Evolutionary conservation across 2,797 vertebrate genomes (phyloP).

Genomic region (Squalus acanthias): DNA sequence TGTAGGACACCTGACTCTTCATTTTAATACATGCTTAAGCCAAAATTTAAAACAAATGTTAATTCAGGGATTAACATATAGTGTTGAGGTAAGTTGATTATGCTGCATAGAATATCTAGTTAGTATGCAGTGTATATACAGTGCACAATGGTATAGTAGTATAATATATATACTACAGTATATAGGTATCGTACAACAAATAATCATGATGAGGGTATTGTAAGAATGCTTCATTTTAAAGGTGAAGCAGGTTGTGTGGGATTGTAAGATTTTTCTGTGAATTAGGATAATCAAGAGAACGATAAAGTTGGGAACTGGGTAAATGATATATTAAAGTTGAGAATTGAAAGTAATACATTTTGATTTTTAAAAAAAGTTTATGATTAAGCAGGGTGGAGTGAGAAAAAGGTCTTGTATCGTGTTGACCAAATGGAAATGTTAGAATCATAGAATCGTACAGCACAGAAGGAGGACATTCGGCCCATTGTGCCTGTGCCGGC

Average conservation of each 20-base stretch:
- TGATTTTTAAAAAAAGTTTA: too few species aligned
- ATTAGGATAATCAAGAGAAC: too few species aligned
- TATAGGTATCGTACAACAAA: neutral
- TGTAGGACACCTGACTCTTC: neutral
- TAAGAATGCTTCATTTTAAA: neutral
- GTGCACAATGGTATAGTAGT: neutral
- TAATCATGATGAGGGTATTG: neutral
- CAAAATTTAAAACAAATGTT: neutral
- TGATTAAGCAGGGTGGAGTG: neutral
- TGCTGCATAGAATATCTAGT: neutral
- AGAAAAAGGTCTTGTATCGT: neutral
- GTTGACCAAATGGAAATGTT: neutral
- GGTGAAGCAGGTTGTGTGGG: neutral
- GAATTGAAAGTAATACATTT: too few species aligned
- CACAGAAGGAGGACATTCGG: neutral
- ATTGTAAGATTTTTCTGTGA: neutral
- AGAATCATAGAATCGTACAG: neutral
- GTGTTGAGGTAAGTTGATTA: neutral
- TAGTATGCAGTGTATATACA: neutral
- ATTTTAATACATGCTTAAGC: neutral
- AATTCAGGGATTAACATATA: neutral
- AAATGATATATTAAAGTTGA: too few species aligned
- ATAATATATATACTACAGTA: neutral
- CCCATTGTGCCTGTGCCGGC: neutral
- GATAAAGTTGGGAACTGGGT: too few species aligned